Evolutionary conservation across 2,113 vertebrate species (phyloP).

Genomic region (Mormyrus iriodes): DNA sequence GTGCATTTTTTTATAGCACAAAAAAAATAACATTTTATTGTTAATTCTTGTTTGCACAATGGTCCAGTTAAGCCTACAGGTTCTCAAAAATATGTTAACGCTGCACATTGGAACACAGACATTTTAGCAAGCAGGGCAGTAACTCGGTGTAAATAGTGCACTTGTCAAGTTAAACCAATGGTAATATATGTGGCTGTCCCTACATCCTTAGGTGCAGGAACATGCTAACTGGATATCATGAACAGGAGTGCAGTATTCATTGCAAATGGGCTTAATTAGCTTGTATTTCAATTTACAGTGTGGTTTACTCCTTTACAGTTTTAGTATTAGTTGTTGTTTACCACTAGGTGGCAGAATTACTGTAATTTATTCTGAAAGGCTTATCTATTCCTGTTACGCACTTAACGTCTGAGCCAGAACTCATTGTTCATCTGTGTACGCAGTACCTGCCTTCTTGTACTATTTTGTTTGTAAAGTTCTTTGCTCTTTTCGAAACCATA

Average conservation of each 20-base stretch:
- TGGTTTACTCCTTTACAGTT: background rate
- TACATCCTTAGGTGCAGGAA: background rate
- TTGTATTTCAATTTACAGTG: background rate
- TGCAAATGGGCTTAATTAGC: background rate
- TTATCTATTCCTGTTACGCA: background rate
- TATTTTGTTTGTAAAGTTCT: background rate
- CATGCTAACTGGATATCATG: background rate
- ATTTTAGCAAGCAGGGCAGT: background rate
- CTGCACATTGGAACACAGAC: background rate
- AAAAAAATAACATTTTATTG: background rate
- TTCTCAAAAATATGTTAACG: background rate
- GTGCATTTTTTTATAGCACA: background rate
- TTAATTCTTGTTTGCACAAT: background rate
- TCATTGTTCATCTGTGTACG: background rate
- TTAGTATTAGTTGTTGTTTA: background rate
- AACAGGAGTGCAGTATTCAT: background rate
- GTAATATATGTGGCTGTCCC: background rate
- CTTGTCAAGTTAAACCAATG: background rate
- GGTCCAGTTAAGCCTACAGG: background rate
- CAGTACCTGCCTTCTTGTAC: background rate
- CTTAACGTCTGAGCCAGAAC: background rate
- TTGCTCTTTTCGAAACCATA: background rate
- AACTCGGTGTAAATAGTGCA: background rate
- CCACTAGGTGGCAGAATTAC: constrained; percentile 13
- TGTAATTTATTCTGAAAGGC: background rate